A percentile compares a stretch with the other conserved stretches of the same genome.
These are phyloP conservation scores for Steinernema carpocapsae DNA, from an alignment of 2,888 invertebrate species.

Conservation along the genomic window DNA sequence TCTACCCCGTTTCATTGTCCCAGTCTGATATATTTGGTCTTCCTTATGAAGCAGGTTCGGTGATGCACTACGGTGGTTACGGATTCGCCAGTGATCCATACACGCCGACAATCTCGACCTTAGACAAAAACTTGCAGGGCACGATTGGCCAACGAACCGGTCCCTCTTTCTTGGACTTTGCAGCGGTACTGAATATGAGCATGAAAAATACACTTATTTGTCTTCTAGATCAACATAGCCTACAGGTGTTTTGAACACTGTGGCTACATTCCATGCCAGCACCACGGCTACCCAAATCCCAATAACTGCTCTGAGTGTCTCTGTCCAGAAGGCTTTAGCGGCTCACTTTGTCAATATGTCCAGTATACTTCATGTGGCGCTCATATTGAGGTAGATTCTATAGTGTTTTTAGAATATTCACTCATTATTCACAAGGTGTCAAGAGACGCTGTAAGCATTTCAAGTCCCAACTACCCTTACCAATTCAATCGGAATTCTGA, in stretches of 20 bases:
- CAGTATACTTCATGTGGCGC: constrained; percentile 61
- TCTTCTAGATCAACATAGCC: constrained; percentile 61
- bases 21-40: constrained; percentile 63
- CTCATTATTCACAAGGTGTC: constrained; percentile 46
- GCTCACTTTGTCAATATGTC: constrained; percentile 57
- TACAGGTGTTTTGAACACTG: constrained; percentile 60
- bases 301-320: constrained; percentile 63
- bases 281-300: constrained; percentile 65
- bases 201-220: neutral
- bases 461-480: constrained; percentile 56
- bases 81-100: constrained; percentile 66
- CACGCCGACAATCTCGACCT: constrained; percentile 62
- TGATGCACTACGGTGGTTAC: constrained; percentile 68
- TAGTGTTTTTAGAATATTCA: too few species aligned
- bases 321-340: constrained; percentile 65
- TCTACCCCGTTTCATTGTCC: constrained; percentile 60
- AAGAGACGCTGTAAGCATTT: constrained; percentile 48
- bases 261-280: constrained; percentile 42
- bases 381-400: constrained; percentile 50
- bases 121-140: constrained; percentile 57
- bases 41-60: constrained; percentile 65
- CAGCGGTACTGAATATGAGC: constrained; percentile 50
- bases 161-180: constrained; percentile 66
- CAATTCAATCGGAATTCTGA: constrained; percentile 52
- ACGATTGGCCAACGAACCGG: constrained; percentile 67